These are phyloP conservation scores for Dolichotis patagonum DNA, from an alignment of 2,113 vertebrate genomes.

Conservation along the genomic window DNA sequence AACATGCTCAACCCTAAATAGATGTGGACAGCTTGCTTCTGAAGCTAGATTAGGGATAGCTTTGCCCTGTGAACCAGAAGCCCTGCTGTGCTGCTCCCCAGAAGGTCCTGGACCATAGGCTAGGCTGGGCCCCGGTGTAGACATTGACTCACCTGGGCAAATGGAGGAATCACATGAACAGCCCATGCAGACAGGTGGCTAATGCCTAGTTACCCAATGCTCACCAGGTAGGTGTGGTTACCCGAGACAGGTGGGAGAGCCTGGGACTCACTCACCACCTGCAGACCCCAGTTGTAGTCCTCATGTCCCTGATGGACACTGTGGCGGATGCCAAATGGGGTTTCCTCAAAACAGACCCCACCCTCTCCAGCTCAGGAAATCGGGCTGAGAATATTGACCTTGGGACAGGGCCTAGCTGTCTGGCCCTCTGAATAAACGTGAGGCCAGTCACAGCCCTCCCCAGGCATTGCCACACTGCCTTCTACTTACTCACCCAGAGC, in stretches of 20 bases:
- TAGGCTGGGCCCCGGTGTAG: background rate
- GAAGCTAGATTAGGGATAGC: background rate
- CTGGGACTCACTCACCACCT: background rate
- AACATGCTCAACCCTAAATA: background rate
- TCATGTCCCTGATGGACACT: background rate
- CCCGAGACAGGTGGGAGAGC: constrained; percentile 3
- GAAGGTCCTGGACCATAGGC: background rate
- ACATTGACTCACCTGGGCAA: background rate
- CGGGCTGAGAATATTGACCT: background rate
- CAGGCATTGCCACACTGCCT: background rate
- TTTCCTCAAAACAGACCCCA: background rate
- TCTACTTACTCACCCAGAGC: background rate
- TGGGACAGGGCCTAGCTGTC: background rate
- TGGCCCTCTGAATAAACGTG: background rate
- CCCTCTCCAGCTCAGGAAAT: background rate
- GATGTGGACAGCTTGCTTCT: background rate
- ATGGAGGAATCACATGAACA: background rate
- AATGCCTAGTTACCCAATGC: background rate
- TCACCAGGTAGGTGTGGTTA: background rate
- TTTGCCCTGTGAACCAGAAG: background rate
- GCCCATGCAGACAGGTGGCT: background rate
- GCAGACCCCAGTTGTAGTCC: background rate
- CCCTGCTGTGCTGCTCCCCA: background rate
- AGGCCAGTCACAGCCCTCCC: background rate
- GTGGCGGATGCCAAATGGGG: background rate